phyloP scores from a whole-genome alignment of 2,113 vertebrate species.

The Grantiella picta region DNA sequence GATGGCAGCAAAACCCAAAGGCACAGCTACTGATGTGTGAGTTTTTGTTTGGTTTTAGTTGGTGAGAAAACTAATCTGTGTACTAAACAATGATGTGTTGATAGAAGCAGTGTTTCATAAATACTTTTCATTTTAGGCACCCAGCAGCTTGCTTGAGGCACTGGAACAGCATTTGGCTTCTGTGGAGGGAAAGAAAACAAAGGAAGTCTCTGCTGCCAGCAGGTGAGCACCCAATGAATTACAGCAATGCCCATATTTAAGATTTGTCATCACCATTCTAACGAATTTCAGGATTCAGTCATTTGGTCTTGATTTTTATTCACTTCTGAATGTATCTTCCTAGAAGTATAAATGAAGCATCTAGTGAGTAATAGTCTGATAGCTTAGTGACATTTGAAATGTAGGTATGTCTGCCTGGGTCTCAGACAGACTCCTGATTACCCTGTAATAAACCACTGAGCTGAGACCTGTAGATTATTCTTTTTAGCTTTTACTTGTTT shows the following conservation, averaged over 20 bases:
- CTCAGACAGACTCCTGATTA: not conserved
- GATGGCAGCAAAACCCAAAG: not conserved
- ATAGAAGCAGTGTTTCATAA: not conserved
- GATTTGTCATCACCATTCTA: not conserved
- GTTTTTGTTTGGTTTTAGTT: not conserved
- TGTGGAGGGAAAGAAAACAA: constrained; percentile 91
- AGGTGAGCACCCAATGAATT: constrained; percentile 72
- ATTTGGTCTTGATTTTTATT: not conserved
- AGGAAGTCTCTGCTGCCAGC: constrained; percentile 82
- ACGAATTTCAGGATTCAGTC: not conserved
- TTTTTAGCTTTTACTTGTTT: not conserved
- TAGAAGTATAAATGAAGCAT: not conserved
- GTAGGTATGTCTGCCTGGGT: not conserved
- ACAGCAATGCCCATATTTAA: fast-evolving
- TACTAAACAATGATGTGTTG: not conserved
- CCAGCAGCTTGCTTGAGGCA: constrained; percentile 90
- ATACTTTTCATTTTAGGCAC: constrained; percentile 75
- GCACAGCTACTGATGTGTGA: not conserved
- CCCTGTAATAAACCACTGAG: not conserved
- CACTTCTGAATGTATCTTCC: not conserved
- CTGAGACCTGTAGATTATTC: not conserved
- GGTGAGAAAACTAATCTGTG: not conserved
- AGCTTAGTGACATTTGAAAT: not conserved
- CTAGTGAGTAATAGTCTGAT: not conserved
- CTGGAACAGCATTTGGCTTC: constrained; percentile 93